Base-by-base conservation (phyloP, 1,140 invertebrate species). In the Drosophila bipectinata region DNA sequence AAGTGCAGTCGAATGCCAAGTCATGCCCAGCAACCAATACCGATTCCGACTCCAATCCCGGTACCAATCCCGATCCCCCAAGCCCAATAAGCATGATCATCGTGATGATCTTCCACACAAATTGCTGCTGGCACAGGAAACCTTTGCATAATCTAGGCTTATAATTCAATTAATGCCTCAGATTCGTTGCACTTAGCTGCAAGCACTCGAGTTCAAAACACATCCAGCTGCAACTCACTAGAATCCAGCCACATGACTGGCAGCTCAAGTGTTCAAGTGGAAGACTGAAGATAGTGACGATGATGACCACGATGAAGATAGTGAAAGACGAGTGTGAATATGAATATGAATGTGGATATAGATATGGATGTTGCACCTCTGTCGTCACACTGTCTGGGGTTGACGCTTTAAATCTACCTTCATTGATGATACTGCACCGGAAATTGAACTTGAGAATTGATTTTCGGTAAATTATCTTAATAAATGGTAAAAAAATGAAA, bases 121-220 rank as follows among this genome's bases (percentile, higher is more conserved):
- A 82, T 81, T 85, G 81, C 81, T 67, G 77, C 71, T 79, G 75
- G 72, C 55, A 51, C 74, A 90, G 88, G 88, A 90, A 90, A 90
- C 90, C 88, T 90, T 79, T 83, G 78, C 89, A 90, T 90, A 90
- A 90, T 90, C 88, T 84, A 82, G 88, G 88, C 88, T 90, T 90
- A 90, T 90, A 90, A 90, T 90, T 90, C 88, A 90, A 90, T 90
- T 90, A 90, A 90, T 88, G 87, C 83, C 67, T 55, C 64, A 59
- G 39, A 76, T 77, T 69, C 73, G 77, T 39, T 82, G 82, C 82
- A 87, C 82, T 87, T 88, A 87, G 74, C 71, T 72, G 61, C 82
- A 66, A 72, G 61, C 79, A 37, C 72, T 81, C 51, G 71, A 85
- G 72, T 7, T 28, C 26, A 28, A 28, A 28, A 28, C 26, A 28